These are phyloP conservation scores for Ceratosolen solmsi DNA, from an alignment of 1,140 invertebrate genomes.

Conservation along the genomic window DNA sequence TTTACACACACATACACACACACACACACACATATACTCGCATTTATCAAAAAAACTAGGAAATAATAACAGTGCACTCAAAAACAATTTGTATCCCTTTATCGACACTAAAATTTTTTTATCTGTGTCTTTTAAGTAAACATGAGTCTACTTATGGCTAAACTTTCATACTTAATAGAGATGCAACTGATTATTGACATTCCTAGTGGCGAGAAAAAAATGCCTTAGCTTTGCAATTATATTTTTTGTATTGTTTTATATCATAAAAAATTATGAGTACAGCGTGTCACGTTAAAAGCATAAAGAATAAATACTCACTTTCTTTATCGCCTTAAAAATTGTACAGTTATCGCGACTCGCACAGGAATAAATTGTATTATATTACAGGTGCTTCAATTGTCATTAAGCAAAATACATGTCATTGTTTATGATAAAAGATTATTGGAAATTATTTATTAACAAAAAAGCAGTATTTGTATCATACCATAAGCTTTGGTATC, in stretches of 20 bases:
- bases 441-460: constrained; percentile 49
- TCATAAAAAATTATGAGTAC: constrained; percentile 43
- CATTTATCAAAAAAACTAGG: constrained; percentile 57
- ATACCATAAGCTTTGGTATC: constrained; percentile 39
- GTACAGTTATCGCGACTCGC: constrained; percentile 47
- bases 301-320: constrained; percentile 27
- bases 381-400: constrained; percentile 57
- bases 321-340: constrained; percentile 42
- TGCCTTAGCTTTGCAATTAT: constrained; percentile 63
- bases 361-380: constrained; percentile 57
- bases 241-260: constrained; percentile 61
- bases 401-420: constrained; percentile 39
- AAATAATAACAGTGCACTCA: constrained; percentile 41
- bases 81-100: constrained; percentile 35
- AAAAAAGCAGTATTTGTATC: constrained; percentile 48
- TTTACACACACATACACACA: too few relatives aligned
- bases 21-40: constrained; percentile 57
- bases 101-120: constrained; percentile 24
- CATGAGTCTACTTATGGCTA: constrained; percentile 22
- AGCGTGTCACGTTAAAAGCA: constrained; percentile 24
- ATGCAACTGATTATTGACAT: constrained; percentile 56
- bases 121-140: too few relatives aligned
- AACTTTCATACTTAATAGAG: constrained; percentile 17
- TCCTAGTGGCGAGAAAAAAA: constrained; percentile 56
- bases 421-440: constrained; percentile 39